A percentile compares a stretch with the other conserved stretches of the same genome.
Conservation (phyloP, 1,140 invertebrate species). For the Pseudobourletiella spinata region DNA sequence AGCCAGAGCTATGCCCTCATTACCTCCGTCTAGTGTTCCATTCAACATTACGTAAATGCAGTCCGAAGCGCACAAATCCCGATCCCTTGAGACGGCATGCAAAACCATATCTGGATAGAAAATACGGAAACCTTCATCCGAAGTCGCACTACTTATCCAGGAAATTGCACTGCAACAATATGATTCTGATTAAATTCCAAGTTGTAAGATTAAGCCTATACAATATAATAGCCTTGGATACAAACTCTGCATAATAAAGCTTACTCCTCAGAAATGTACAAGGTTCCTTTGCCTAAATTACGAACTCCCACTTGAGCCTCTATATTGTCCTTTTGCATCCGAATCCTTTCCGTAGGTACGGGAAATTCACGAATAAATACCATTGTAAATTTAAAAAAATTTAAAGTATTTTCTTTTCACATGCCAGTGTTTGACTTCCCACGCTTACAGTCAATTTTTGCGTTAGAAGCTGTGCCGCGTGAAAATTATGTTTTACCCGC, state of each 20-base stretch:
- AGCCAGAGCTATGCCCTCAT: too few relatives aligned
- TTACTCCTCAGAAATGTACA: constrained; percentile 32
- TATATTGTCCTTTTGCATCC: constrained; percentile 6
- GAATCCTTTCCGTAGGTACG: constrained; percentile 26
- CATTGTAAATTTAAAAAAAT: constrained; percentile 14
- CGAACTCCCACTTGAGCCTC: constrained; percentile 20
- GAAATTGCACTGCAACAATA: constrained; percentile 17
- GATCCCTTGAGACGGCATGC: constrained; percentile 30
- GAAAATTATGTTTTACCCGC: too few relatives aligned
- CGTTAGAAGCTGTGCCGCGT: too few relatives aligned
- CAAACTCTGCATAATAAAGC: background rate
- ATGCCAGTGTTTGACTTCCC: too few relatives aligned
- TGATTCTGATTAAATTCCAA: background rate
- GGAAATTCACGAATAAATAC: constrained; percentile 24
- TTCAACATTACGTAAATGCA: constrained; percentile 34
- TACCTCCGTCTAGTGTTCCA: too few relatives aligned
- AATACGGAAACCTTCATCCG: constrained; percentile 28
- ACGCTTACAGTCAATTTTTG: too few relatives aligned
- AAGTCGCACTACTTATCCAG: constrained; percentile 15
- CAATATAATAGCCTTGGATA: background rate
- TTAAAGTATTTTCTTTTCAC: too few relatives aligned
- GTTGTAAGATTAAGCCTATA: background rate
- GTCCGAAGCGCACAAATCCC: constrained; percentile 11
- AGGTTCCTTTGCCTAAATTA: constrained; percentile 21
- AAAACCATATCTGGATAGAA: constrained; percentile 26